Percentiles rank a stretch among this genome's conserved stretches.
phyloP scores from a whole-genome alignment of 2,888 invertebrate genomes.

The Rhamnusium bicolor region DNA sequence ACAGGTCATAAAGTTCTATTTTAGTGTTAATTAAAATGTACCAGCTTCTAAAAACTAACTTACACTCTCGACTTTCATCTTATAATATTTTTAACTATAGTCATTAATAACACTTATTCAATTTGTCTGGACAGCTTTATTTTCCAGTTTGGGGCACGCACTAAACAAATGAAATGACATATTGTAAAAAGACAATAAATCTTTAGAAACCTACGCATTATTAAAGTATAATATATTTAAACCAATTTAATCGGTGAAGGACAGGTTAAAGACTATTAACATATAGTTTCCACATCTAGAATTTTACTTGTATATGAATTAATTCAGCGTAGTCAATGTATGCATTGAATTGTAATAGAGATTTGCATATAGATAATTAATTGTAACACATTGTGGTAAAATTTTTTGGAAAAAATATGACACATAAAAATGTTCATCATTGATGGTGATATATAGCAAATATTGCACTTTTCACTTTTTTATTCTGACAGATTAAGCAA shows the following conservation, averaged over 20 bases:
- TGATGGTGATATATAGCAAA: too few species aligned
- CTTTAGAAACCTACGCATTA: not conserved
- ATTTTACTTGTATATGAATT: too few species aligned
- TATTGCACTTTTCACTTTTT: too few species aligned
- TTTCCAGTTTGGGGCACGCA: not conserved
- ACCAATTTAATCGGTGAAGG: not conserved
- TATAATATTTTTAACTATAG: not conserved
- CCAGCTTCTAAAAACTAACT: not conserved
- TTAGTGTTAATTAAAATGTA: not conserved
- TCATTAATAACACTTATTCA: not conserved
- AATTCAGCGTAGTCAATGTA: too few species aligned
- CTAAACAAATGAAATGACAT: not conserved
- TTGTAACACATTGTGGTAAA: too few species aligned
- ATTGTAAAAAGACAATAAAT: not conserved
- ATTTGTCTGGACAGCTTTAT: not conserved
- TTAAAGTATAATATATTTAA: not conserved
- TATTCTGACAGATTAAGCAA: too few species aligned
- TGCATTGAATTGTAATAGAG: too few species aligned
- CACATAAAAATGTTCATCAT: too few species aligned
- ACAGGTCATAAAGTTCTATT: not conserved
- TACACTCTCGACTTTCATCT: not conserved
- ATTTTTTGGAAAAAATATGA: too few species aligned
- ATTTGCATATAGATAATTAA: too few species aligned
- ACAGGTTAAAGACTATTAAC: too few species aligned
- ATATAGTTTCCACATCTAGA: too few species aligned